phyloP scores from a whole-genome alignment of 2,888 invertebrate species.

The Eulithis testata region DNA sequence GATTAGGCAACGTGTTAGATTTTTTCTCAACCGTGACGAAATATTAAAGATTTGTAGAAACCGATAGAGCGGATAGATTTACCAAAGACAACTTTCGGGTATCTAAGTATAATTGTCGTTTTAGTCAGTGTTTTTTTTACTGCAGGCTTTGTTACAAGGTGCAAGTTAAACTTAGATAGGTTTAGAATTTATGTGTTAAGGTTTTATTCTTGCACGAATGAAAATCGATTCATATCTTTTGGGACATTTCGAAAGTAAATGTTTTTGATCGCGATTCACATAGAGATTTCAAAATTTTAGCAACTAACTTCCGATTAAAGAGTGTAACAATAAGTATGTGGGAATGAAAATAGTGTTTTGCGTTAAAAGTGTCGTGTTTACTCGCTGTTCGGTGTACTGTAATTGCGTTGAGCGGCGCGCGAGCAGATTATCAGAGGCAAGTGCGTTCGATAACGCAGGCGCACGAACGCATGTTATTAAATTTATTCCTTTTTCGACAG shows the following conservation, averaged over 20 bases:
- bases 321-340: conserved; percentile 32
- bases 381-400: conserved; percentile 53
- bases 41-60: neutral
- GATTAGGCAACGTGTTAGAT: conserved; percentile 12
- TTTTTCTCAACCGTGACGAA: conserved; percentile 1
- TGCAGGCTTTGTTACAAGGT: no score
- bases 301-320: no score
- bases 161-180: no score
- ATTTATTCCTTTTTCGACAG: conserved; percentile 83
- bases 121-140: no score
- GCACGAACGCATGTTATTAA: conserved; percentile 83
- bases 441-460: conserved; percentile 83
- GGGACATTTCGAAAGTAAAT: no score
- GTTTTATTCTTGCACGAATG: no score
- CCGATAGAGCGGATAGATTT: neutral
- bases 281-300: no score
- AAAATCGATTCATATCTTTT: no score
- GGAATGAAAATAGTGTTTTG: conserved; percentile 57
- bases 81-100: no score
- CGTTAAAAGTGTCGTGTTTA: conserved; percentile 41
- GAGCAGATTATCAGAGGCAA: conserved; percentile 83
- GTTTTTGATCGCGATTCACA: no score
- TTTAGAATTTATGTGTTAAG: no score
- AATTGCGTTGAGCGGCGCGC: conserved; percentile 73
- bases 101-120: no score